phyloP scores from a whole-genome alignment of 2,888 invertebrate species.

The Heliconius hortense region DNA sequence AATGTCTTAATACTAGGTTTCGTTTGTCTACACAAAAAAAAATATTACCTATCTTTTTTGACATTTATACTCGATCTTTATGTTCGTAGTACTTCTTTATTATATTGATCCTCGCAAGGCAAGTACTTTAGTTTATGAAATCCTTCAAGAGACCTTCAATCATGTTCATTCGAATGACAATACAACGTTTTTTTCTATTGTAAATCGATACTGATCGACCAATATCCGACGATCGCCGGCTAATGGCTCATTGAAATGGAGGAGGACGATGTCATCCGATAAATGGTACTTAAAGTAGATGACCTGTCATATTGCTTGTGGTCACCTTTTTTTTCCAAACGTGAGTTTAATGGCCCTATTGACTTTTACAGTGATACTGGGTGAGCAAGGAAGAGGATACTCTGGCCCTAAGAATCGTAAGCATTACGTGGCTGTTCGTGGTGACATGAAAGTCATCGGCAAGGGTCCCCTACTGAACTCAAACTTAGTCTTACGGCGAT shows the following conservation, averaged over 20 bases:
- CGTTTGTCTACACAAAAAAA: no score
- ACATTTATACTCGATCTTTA: no score
- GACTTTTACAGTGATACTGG: not conserved
- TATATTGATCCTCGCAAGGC: not conserved
- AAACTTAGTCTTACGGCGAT: no score
- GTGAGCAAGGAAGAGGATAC: not conserved
- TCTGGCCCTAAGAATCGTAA: no score
- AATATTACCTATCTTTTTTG: no score
- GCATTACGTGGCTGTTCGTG: no score
- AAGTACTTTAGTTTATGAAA: not conserved
- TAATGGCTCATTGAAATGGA: constrained; percentile 26
- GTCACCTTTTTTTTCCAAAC: not conserved
- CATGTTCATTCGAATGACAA: constrained; percentile 11
- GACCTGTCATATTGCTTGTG: constrained; percentile 8
- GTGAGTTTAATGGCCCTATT: not conserved
- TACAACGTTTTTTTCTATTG: constrained; percentile 8
- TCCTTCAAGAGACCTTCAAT: constrained; percentile 1
- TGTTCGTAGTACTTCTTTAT: no score
- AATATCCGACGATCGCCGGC: constrained; percentile 10
- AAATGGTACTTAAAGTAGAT: constrained; percentile 14
- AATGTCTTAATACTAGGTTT: no score
- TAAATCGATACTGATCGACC: constrained; percentile 15
- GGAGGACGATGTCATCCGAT: constrained; percentile 8
- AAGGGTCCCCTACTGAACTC: no score
- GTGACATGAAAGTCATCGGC: no score